Evolutionary conservation across 1,140 invertebrate species (phyloP), one percentile per base, ranked within the genome.

Genomic region (Metaphire vulgaris): DNA sequence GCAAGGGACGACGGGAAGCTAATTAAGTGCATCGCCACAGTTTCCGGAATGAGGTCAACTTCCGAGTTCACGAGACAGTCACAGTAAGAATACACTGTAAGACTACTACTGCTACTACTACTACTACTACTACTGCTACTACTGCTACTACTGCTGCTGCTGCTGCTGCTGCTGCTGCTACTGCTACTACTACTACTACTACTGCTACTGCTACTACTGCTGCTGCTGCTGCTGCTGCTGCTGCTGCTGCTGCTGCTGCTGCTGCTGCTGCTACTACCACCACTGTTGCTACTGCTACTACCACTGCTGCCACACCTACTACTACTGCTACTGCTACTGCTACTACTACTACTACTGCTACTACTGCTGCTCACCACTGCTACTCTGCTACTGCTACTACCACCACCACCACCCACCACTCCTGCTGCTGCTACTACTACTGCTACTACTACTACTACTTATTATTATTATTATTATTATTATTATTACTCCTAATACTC

Each of bases 141-240:
- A 56, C 41, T 56, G 21, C 41, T 56, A 56, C 41, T 12, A 56
- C 41, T 56, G 41, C 41, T 56, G 41, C 41, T 56, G 41, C 41
- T 56, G 41, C 41, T 56, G 41, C 41, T 56, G 41, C 41, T 56
- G 41, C 41, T 56, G 41, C 41, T 56, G 41, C 41, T 56, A 56
- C 41, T 56, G 21, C 41, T 56, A 56, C 41, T 56, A 56, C 41
- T n/a, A n/a, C n/a, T 56, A 56, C 41, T 21, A 56, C 41, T 56
- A 56, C 41, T 21, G 21, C 6, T 56, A 56, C 41, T 56, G 21
- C 41, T 56, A 56, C 41, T 21, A 56, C 41, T 56, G 21, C 41
- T 56, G 21, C 41, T 56, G 21, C 41, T 56, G 21, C 41, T 56
- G 21, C 41, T 56, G 21, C 41, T 56, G 21, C 41, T 56, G 21